Evolutionary conservation across 2,797 vertebrate species (phyloP), one percentile per base, ranked within the genome.

Genomic region (Phaenicophaeus curvirostris): DNA sequence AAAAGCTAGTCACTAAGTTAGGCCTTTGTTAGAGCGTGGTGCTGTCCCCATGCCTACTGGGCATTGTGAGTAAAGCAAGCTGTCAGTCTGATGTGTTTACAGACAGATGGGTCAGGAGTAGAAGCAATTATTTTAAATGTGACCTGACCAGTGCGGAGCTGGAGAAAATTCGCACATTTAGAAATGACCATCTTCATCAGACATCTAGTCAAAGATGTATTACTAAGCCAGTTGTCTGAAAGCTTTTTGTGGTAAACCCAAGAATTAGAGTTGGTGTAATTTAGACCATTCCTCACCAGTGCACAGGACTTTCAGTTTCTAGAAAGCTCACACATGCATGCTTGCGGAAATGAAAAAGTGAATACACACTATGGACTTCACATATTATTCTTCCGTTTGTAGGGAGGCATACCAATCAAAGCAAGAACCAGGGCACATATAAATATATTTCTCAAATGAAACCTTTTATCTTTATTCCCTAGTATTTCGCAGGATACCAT

Each of bases 181-280:
- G 74, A 93, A 94, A 91, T 91, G 8, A 81, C 89, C 79, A 59
- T 75, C 82, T 87, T 94, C 83, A 91, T 95, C 87, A 92, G 79
- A 88, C 31, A 59, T 81, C 35, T 51, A 72, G 31, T 50, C 78
- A 80, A 92, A 65, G 68, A 66, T 74, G 61, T 72, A 87, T 93
- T 93, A 75, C 62, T 42, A 89, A 80, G 66, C 42, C 37, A 73
- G 62, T 21, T 95, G 51, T 59, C 82, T 30, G 61, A 90, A 84
- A 91, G 25, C 13, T 59, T 81, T 91, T 50, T 87, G 23, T 79
- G 78, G 67, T 71, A 93, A 87, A 66, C 63, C 69, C 65, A 51
- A 90, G 63, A 86, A 79, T 93, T 57, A 50, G 42, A 93, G 55
- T n/a, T 0, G 1, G n/a, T 85, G 27, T 71, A 83, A 57, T 79